These are phyloP conservation scores for Ranitomeya imitator DNA, from an alignment of 2,113 vertebrate species.

Conservation along the genomic window DNA sequence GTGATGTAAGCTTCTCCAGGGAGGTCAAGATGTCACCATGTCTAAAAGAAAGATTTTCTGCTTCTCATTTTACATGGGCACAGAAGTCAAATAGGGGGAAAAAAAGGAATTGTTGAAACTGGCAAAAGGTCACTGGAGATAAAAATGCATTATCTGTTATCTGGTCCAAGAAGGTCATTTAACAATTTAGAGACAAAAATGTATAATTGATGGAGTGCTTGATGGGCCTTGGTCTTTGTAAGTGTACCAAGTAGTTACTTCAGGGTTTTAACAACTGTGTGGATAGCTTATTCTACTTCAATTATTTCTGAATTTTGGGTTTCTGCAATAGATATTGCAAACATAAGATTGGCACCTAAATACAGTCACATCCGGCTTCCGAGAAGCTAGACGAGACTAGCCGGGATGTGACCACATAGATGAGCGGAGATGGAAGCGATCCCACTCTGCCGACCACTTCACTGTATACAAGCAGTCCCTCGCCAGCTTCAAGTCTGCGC, in stretches of 20 bases:
- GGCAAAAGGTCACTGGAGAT: slow-evolving; percentile 5
- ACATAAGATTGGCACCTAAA: too few relatives aligned
- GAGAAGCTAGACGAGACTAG: too few relatives aligned
- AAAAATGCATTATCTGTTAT: background rate
- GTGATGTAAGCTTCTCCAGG: slow-evolving; percentile 4
- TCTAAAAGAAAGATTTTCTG: slow-evolving; percentile 26
- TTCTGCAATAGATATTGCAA: background rate
- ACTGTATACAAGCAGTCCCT: too few relatives aligned
- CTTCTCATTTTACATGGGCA: slow-evolving; percentile 25
- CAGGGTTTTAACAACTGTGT: background rate
- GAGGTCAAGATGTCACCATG: slow-evolving; percentile 21
- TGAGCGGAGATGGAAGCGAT: too few relatives aligned
- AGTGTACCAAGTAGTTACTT: too few relatives aligned
- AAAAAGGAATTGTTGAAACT: slow-evolving; percentile 31
- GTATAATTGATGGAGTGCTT: too few relatives aligned
- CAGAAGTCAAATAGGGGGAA: slow-evolving; percentile 8
- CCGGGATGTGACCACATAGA: too few relatives aligned
- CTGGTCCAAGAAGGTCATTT: background rate
- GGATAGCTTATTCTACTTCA: background rate
- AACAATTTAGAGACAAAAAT: background rate
- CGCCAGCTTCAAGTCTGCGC: too few relatives aligned
- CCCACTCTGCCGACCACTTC: too few relatives aligned
- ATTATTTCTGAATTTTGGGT: background rate
- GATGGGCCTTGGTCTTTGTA: too few relatives aligned
- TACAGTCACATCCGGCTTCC: too few relatives aligned